Percentiles rank a stretch among this genome's conserved stretches.
phyloP scores from a whole-genome alignment of 2,797 vertebrate species.

The Sphenopsis melanotis region DNA sequence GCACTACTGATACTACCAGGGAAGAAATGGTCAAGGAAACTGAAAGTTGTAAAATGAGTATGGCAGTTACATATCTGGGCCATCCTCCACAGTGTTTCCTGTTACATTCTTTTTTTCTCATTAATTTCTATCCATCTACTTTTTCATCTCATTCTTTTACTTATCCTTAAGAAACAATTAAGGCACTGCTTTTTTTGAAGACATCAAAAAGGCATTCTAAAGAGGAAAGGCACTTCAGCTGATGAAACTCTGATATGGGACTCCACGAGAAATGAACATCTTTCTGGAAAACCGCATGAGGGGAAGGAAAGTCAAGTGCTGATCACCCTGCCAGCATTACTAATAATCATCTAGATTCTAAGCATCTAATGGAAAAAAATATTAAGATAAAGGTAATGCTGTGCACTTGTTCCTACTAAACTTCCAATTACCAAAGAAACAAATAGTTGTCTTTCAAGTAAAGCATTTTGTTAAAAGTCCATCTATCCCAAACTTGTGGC shows the following conservation, averaged over 20 bases:
- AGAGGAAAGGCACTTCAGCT: not conserved
- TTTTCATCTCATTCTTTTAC: not conserved
- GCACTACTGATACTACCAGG: not conserved
- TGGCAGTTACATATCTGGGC: not conserved
- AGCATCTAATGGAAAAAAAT: not conserved
- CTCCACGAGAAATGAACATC: not conserved
- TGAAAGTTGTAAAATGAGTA: not conserved
- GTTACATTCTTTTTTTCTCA: not conserved
- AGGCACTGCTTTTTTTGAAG: not conserved
- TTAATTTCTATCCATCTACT: not conserved
- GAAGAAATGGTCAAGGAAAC: not conserved
- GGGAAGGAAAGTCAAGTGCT: not conserved
- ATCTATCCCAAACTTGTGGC: not conserved
- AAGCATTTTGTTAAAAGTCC: not conserved
- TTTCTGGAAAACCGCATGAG: not conserved
- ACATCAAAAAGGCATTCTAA: not conserved
- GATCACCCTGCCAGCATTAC: not conserved
- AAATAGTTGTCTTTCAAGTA: not conserved
- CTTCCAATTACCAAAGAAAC: not conserved
- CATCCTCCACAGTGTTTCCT: not conserved
- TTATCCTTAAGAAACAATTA: not conserved
- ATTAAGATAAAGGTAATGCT: not conserved
- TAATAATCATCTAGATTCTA: not conserved
- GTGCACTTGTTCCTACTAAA: not conserved
- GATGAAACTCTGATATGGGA: not conserved